These are phyloP conservation scores for Gila orcuttii DNA, from an alignment of 2,113 vertebrate species.

Conservation along the genomic window DNA sequence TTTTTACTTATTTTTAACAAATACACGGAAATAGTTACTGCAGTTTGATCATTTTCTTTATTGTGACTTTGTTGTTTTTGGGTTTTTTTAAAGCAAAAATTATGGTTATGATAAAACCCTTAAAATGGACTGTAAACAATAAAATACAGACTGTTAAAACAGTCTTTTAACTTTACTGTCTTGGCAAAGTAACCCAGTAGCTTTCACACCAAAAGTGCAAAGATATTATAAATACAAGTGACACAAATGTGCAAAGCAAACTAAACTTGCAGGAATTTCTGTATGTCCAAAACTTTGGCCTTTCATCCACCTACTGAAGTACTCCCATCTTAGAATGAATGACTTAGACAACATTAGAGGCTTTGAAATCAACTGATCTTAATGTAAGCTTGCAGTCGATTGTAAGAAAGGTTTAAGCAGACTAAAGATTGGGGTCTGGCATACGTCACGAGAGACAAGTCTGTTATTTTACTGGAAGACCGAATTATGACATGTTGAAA, in stretches of 20 bases:
- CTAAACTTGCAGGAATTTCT: background rate
- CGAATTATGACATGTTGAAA: background rate
- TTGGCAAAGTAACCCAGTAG: background rate
- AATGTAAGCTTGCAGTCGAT: background rate
- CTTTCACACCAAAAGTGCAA: background rate
- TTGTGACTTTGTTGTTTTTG: no score
- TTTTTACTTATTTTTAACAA: background rate
- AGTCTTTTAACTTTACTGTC: background rate
- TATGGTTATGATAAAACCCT: background rate
- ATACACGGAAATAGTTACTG: no score
- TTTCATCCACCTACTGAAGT: background rate
- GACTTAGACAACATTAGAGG: background rate
- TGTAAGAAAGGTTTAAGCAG: no score
- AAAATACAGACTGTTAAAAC: background rate
- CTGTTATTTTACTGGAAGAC: no score
- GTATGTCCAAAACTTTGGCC: background rate
- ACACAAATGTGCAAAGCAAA: background rate
- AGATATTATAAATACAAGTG: background rate
- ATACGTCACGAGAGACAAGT: no score
- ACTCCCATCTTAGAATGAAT: background rate
- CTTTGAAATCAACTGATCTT: background rate
- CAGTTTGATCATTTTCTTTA: no score
- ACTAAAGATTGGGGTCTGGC: no score
- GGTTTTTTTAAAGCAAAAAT: background rate
- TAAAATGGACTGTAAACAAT: background rate